Evolutionary conservation across 2,797 vertebrate species (phyloP), one percentile per base, ranked within the genome.

Genomic region (Sebastes umbrosus): DNA sequence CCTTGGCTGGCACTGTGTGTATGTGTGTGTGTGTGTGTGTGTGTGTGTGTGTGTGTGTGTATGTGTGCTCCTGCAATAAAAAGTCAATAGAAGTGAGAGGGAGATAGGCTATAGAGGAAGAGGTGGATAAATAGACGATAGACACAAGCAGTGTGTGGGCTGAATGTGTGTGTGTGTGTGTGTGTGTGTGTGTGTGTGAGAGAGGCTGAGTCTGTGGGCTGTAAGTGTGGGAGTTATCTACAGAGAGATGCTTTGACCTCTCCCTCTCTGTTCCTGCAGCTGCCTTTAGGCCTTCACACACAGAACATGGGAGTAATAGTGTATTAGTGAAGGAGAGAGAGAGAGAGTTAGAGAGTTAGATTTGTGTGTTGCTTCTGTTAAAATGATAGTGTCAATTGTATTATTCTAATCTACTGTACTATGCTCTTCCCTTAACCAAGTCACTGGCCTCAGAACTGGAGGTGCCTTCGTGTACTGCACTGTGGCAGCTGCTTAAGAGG

Each of bases 181-280:
- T 13, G 34, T 39, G 12, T 39, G 12, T 39, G 13, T 39, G 36
- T 39, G 36, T 39, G 36, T 14, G 13, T 1, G 13, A 6, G 36
- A 39, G 36, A 39, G 12, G 22, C 18, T 60, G 22, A 62, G 27
- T 74, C 16, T 59, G 80, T 85, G 85, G 84, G 87, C 68, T 84
- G 84, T 10, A n/a, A 9, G 79, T 77, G 89, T 87, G 77, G 90
- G 87, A 79, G 85, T 85, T 75, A 58, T 77, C 31, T 81, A 68
- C 67, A 73, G 75, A 73, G 66, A 77, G 50, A 77, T 74, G 80
- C 72, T 59, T 74, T 86, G 84, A 83, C 79, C 89, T 77, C 43
- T 39, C 11, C 5, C 54, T 66, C 70, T 74, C 34, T 72, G 62
- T 13, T 65, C 6, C 50, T 75, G 62, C 69, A 69, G 71, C 64